Evolutionary conservation across 2,113 vertebrate genomes (phyloP), one percentile per base, ranked within the genome.

Genomic region (Ictalurus punctatus): DNA sequence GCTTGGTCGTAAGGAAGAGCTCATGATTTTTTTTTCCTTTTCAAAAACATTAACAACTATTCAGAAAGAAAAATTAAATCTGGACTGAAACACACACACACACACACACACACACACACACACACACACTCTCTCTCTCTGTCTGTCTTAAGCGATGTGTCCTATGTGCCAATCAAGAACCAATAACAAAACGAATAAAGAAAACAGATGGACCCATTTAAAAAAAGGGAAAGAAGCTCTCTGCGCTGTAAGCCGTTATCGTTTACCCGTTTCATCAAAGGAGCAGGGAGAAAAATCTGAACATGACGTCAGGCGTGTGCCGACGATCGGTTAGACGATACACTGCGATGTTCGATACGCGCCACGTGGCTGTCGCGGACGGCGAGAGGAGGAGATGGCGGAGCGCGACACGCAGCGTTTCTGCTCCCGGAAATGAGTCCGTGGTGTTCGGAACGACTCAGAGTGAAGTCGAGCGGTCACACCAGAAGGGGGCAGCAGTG

Each of bases 261-360:
- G 93, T 95, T 95, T 96, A 96, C 96, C 95, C 95, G 95, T 96
- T 96, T 96, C 90, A 87, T 95, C 94, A 92, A 94, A 95, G 90
- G 93, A 95, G 90, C 91, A 94, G 91, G 93, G 92, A 94, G 92
- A 81, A 90, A 88, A 92, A 40, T 44, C 17, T 37, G 16, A 37
- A 27, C 17, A 16, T 13, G 23, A 16, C n/a, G 7, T 40, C 30
- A 48, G 56, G 37, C 56, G 25, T 78, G 56, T 63, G 73, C 30
- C 37, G 25, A 78, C 17, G 34, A 48, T 9, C 92, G 90, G 91
- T 93, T 92, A 92, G 89, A 93, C 91, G 93, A 94, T 93, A 92
- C 94, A 93, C 94, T 88, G 91, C 92, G 94, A 94, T 94, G 93
- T 93, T 94, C 94, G 94, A 16, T 4, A 65, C 23, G 19, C 19